Percentiles rank a stretch among this genome's conserved stretches.
Conservation (phyloP, 2,797 vertebrate genomes). For the Myotis planiceps region DNA sequence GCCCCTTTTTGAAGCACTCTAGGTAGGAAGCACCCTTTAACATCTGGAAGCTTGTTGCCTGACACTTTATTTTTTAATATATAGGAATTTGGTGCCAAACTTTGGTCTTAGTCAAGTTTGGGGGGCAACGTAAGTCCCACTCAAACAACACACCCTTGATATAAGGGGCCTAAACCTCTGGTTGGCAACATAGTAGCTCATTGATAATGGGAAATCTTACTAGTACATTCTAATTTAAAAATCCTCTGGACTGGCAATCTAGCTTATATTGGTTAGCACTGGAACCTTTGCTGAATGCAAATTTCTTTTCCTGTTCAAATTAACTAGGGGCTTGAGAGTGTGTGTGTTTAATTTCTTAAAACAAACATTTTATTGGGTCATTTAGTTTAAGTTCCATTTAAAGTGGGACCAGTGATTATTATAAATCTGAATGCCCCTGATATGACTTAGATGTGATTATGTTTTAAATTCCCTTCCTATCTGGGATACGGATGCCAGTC, state of each 20-base stretch:
- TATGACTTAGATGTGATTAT: not conserved
- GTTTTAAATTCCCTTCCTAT: not conserved
- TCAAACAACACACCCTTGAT: not conserved
- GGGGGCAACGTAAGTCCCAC: not conserved
- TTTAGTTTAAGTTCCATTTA: conserved; percentile 51
- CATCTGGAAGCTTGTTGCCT: not conserved
- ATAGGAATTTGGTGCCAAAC: not conserved
- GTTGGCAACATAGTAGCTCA: not conserved
- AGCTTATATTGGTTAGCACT: not conserved
- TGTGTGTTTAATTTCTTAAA: conserved; percentile 41
- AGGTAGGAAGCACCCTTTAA: not conserved
- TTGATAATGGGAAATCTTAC: not conserved
- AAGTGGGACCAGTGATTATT: conserved; percentile 42
- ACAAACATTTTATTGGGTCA: not conserved
- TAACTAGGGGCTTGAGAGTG: not conserved
- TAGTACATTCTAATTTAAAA: not conserved
- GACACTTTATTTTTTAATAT: not conserved
- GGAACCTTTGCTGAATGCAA: not conserved
- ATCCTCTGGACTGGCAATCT: not conserved
- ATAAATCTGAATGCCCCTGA: not conserved
- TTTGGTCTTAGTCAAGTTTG: not conserved
- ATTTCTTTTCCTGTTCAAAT: conserved; percentile 29
- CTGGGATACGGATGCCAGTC: not conserved
- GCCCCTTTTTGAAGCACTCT: not conserved
- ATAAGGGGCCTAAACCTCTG: not conserved